Percentiles rank a stretch among this genome's conserved stretches.
Evolutionary conservation across 1,140 invertebrate genomes (phyloP).

Genomic region (Bombus picipes): DNA sequence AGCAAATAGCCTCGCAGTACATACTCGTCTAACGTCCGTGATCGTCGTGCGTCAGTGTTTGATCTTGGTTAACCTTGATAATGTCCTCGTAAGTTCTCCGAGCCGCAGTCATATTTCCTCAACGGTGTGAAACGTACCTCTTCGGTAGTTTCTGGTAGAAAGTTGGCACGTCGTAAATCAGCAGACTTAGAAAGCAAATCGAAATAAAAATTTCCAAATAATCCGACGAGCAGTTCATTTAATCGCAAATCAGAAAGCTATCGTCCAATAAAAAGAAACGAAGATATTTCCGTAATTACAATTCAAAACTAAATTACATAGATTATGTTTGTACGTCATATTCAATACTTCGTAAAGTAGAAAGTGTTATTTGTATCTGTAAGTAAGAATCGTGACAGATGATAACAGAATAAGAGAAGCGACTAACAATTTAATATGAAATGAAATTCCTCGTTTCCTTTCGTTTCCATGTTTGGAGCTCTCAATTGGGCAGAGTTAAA

Average conservation of each 20-base stretch:
- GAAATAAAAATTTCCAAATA: neutral
- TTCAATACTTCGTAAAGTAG: neutral
- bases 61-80: constrained; percentile 51
- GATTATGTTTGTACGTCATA: neutral
- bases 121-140: neutral
- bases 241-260: neutral
- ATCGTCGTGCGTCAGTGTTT: constrained; percentile 36
- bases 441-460: neutral
- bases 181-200: too few species aligned
- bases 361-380: neutral
- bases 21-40: constrained; percentile 5
- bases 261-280: neutral
- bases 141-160: neutral
- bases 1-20: constrained; percentile 1
- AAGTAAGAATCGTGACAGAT: neutral
- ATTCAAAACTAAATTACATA: neutral
- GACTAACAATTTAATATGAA: neutral
- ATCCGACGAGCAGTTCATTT: neutral
- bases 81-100: constrained; percentile 28
- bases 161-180: neutral
- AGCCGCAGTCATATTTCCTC: constrained; percentile 14
- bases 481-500: neutral
- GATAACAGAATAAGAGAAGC: neutral
- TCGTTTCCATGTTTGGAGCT: too few species aligned
- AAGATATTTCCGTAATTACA: neutral